These are phyloP conservation scores for Scyliorhinus canicula DNA, from an alignment of 2,797 vertebrate species.

Conservation along the genomic window DNA sequence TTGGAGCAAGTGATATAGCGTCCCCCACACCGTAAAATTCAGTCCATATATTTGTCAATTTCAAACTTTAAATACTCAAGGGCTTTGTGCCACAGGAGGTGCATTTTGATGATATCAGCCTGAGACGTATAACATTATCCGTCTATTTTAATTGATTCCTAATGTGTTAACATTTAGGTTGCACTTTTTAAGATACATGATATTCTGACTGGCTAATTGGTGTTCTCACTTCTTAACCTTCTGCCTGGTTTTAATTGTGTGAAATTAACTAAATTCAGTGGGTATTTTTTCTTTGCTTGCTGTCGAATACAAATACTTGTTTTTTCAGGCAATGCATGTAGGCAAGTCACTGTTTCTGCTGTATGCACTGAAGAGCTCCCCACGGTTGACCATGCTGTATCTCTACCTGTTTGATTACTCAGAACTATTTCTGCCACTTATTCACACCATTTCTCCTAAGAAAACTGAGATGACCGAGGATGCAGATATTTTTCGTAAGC, in stretches of 20 bases:
- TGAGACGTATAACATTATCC: neutral
- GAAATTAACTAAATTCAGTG: conserved; percentile 33
- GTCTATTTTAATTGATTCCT: neutral
- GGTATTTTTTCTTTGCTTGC: neutral
- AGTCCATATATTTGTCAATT: neutral
- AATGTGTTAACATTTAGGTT: neutral
- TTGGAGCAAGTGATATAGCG: too few species aligned
- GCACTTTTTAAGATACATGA: neutral
- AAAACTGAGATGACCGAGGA: conserved; percentile 48
- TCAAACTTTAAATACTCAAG: neutral
- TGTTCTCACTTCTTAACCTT: neutral
- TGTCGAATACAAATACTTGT: neutral
- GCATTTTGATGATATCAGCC: neutral
- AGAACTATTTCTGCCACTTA: conserved; percentile 84
- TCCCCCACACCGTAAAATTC: too few species aligned
- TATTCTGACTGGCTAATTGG: conserved; percentile 21
- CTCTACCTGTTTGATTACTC: conserved; percentile 79
- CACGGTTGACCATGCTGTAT: conserved; percentile 67
- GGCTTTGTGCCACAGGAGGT: neutral
- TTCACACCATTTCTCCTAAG: conserved; percentile 80
- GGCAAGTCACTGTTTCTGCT: conserved; percentile 86
- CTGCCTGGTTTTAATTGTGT: neutral
- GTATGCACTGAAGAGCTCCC: conserved; percentile 83
- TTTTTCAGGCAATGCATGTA: conserved; percentile 72
- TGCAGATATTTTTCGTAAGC: conserved; percentile 57